Percentiles rank a stretch among this genome's conserved stretches.
These are phyloP conservation scores for Diglossa cyanea DNA, from an alignment of 2,797 vertebrate species.

Conservation along the genomic window DNA sequence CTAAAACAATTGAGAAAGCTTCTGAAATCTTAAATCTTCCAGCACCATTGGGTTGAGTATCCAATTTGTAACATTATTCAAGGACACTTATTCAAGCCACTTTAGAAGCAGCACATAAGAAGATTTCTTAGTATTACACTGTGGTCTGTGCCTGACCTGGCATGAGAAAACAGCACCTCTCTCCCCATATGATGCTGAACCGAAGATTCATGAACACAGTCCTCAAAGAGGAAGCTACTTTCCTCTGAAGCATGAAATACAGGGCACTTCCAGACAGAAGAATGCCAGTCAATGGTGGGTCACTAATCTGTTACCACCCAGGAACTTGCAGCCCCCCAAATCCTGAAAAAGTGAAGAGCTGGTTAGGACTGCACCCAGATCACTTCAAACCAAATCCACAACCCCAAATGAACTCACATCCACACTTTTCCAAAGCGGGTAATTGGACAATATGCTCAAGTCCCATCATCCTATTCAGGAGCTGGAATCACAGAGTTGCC, in stretches of 20 bases:
- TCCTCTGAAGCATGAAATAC: background rate
- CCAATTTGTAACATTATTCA: background rate
- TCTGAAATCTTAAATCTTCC: background rate
- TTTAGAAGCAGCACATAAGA: background rate
- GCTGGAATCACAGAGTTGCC: background rate
- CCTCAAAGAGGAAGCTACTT: background rate
- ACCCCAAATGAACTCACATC: background rate
- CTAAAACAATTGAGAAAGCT: background rate
- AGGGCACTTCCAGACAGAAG: background rate
- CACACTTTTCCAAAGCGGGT: background rate
- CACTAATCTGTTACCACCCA: background rate
- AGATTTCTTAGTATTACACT: background rate
- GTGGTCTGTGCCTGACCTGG: background rate
- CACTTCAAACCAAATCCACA: background rate
- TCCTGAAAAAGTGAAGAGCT: background rate
- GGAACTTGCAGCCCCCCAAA: background rate
- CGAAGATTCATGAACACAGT: background rate
- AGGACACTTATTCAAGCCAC: background rate
- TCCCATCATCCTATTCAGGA: rapidly evolving
- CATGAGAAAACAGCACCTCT: background rate
- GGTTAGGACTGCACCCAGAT: background rate
- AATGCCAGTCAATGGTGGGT: rapidly evolving
- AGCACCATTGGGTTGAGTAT: background rate
- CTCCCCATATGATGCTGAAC: background rate
- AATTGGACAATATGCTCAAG: background rate